Base-by-base conservation (phyloP, 2,113 vertebrate genomes). In the Cyanoliseus patagonus region DNA sequence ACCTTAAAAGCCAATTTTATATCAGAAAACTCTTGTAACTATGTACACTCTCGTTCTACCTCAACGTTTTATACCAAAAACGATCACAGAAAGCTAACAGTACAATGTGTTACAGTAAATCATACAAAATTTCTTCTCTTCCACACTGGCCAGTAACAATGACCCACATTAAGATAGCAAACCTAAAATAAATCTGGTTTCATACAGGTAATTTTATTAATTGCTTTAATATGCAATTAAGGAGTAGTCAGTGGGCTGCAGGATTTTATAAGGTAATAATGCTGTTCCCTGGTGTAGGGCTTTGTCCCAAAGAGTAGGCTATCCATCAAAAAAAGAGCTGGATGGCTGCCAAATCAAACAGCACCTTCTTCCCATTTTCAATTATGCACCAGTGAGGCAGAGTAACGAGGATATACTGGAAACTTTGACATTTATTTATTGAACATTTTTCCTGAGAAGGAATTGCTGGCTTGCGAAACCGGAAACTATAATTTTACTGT, bases 381-480 rank as follows among this genome's bases (percentile, higher is more conserved):
- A 75, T 94, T 96, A 95, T 7, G 13, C 51, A n/a, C 17, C 49
- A 95, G 78, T 51, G 86, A 86, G 90, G 92, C 73, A 91, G 86
- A 96, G 84, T 95, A 96, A 93, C 9, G 59, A 89, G 83, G 81
- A 89, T 89, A 94, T 75, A 90, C 92, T 96, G 95, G 95, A 96
- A 97, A 96, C 90, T 88, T 83, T 95, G 94, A 96, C 96, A 93
- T 96, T 94, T 96, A 97, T 96, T 96, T 97, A 97, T 97, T 96
- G 94, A 96, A 93, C 88, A 86, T 95, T 96, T 87, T 95, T 77
- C 53, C 94, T 83, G 85, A 92, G 94, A 88, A 94, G 92, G 90
- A 92, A 93, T 77, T 96, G 92, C 57, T 96, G 94, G 92, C 92
- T 90, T 37, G 47, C 85, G 73, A 73, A 94, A 94, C 78, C 67